These are phyloP conservation scores for Cnemophilus loriae DNA, from an alignment of 2,113 vertebrate genomes.

Conservation along the genomic window DNA sequence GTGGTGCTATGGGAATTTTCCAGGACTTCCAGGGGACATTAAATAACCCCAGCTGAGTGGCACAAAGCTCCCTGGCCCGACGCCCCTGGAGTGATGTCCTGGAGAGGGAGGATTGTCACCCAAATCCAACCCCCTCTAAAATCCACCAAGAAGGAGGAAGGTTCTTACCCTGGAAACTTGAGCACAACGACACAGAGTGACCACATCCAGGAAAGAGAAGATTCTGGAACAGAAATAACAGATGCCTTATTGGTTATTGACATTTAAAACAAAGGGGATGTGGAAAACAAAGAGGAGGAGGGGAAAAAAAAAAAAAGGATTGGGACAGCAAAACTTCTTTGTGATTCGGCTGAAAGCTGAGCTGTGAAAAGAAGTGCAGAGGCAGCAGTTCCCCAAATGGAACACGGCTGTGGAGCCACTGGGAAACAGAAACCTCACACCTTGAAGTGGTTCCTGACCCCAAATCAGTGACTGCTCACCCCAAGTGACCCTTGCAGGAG, in stretches of 20 bases:
- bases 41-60: background rate
- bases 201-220: constrained; percentile 98
- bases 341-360: background rate
- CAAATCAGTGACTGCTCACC: fast-evolving
- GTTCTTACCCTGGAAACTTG: constrained; percentile 96
- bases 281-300: background rate
- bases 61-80: background rate
- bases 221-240: constrained; percentile 81
- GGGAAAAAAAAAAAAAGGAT: background rate
- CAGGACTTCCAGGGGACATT: background rate
- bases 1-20: background rate
- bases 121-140: background rate
- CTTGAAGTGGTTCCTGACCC: fast-evolving
- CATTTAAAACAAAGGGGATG: background rate
- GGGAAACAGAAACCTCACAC: background rate
- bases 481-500: fast-evolving
- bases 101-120: background rate
- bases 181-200: constrained; percentile 97
- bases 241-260: background rate
- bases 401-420: background rate
- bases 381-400: background rate
- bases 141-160: background rate
- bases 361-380: constrained; percentile 18
- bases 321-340: constrained; percentile 4
- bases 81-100: background rate